Evolutionary conservation across 1,140 invertebrate species (phyloP), one percentile per base, ranked within the genome.

Genomic region (Diprion similis): DNA sequence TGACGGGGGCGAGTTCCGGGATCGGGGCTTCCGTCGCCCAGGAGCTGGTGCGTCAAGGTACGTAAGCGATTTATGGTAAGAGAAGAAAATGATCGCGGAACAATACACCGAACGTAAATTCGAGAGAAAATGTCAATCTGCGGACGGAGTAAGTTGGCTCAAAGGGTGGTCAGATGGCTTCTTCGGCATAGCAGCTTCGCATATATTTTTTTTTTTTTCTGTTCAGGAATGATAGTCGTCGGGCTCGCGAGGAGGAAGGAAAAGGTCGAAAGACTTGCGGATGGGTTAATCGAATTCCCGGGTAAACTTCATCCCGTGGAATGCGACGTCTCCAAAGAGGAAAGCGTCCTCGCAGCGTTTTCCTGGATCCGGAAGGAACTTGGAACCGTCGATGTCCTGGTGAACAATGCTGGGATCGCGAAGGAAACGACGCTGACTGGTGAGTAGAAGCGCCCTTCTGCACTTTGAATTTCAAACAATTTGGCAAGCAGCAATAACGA

Each of bases 401-500:
- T 94, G 4, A 94, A 94, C 79, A 94, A 93, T 81, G 93, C 94
- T 0, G 93, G 92, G 3, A 75, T 90, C 8, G 77, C 75, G 6
- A 84, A 82, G 67, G 82, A 83, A 24, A 79, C 80, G 0, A 80
- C 80, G 0, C 75, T 84, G 0, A 76, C 75, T 68, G 78, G 82
- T 83, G 69, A 74, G 11, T 48, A 18, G 47, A 74, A 76, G 47
- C 17, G 10, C 51, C 65, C 67, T 47, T n/a, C 46, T 45, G 8
- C 19, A 72, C 46, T 18, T 70, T 74, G 11, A 69, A 24, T 15
- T 59, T 47, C 46, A 11, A 11, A 67, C 71, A 47, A 9, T 13
- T 71, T 48, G 47, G 71, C 13, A 2, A 24, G 24, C 8, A 37
- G 13, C 24, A 67, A 71, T 71, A 46, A 71, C 17, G n/a, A 65